Base-by-base conservation (phyloP, 2,888 invertebrate genomes). In the Liodrosophila aerea region DNA sequence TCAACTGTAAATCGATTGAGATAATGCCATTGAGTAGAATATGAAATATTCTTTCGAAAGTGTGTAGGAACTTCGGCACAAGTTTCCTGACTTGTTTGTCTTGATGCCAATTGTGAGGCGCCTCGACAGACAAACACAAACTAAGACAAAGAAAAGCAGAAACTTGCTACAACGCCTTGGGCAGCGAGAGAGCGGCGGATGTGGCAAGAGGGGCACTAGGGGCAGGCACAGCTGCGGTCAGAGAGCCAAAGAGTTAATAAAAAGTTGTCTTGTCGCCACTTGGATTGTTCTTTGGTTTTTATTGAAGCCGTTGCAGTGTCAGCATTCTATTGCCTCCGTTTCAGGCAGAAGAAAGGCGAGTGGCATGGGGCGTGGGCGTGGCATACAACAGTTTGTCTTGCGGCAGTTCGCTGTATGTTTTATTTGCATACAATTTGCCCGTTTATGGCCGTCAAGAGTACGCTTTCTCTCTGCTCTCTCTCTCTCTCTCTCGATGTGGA, bases 381-480 rank as follows among this genome's bases (percentile, higher is more conserved):
- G 59, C 60, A 49, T 36, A 45, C 52, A 56, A 41, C 45, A 41
- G 36, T 50, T 53, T 72, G 49, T 63, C 64, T 62, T 74, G 68
- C 45, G 64, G 74, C 52, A 66, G 2, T 49, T 59, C 57, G 50
- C 31, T 60, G 22, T 64, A 66, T 60, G 45, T 61, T 83, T 74
- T 83, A 83, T 80, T 81, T 81, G 73, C 76, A 80, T 80, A 75
- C 83, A 83, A 81, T 83, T 81, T 83, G 80, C 47, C 64, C 63
- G 69, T 72, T 83, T 76, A 76, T 80, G 65, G 69, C 67, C 64
- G 57, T 43, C 64, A 64, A 66, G 65, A 64, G 69, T 27, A 5
- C 22, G 9, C 12, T 33, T 11, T 7, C 29, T 7, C 33, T 27
- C 31, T 39, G 5, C 39, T 7, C 44, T 41, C 15, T 7, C 11